A percentile compares a stretch with the other conserved stretches of the same genome.
These are phyloP conservation scores for Malurus alboscapulatus DNA, from an alignment of 2,113 vertebrate species.

Conservation along the genomic window DNA sequence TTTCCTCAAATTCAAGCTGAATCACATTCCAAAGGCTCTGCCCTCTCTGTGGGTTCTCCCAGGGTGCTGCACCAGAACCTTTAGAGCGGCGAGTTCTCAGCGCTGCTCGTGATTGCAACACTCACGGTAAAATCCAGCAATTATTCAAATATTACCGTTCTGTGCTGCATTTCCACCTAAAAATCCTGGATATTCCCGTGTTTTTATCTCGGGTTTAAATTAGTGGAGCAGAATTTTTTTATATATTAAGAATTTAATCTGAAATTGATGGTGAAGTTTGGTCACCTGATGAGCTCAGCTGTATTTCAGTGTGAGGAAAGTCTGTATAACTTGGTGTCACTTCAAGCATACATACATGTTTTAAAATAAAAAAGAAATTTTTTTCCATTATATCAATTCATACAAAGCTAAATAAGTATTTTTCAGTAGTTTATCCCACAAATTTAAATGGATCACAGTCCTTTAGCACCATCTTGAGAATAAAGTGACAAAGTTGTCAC, in stretches of 20 bases:
- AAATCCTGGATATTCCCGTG: not conserved
- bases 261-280: not conserved
- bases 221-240: not conserved
- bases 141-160: not conserved
- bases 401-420: not conserved
- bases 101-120: fast-evolving
- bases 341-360: not conserved
- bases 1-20: not conserved
- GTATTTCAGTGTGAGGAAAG: not conserved
- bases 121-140: not conserved
- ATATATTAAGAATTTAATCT: not conserved
- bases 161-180: not conserved
- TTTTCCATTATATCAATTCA: not conserved
- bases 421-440: not conserved
- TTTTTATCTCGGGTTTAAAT: not conserved
- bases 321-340: not conserved
- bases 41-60: not conserved
- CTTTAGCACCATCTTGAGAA: conserved; percentile 36
- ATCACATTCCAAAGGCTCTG: not conserved
- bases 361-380: not conserved
- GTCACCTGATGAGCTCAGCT: not conserved
- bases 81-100: not conserved
- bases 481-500: not conserved
- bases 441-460: not conserved
- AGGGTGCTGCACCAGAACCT: not conserved